phyloP scores from a whole-genome alignment of 2,888 invertebrate species.

The Matsumyia berberina region DNA sequence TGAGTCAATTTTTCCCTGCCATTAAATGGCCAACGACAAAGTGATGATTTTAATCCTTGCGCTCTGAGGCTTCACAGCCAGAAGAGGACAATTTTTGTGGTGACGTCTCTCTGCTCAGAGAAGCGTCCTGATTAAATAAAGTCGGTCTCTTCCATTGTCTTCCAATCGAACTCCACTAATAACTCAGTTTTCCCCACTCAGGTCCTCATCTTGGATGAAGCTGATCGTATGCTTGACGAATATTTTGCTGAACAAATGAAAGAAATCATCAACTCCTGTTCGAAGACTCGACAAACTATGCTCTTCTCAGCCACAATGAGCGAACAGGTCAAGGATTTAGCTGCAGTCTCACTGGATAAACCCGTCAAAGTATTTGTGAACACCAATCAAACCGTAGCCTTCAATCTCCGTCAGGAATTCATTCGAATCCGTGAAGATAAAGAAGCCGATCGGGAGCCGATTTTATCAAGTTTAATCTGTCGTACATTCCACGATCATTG shows the following conservation, averaged over 20 bases:
- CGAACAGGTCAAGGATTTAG: conserved; percentile 98
- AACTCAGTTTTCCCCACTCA: conserved; percentile 50
- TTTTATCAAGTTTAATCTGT: conserved; percentile 92
- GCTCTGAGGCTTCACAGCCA: conserved; percentile 80
- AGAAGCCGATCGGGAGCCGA: conserved; percentile 96
- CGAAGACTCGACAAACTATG: conserved; percentile 96
- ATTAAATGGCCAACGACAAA: neutral
- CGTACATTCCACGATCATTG: conserved; percentile 95
- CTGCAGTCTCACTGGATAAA: conserved; percentile 95
- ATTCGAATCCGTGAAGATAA: conserved; percentile 94
- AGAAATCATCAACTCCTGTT: conserved; percentile 97
- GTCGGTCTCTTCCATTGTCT: neutral
- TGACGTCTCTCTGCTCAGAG: conserved; percentile 71
- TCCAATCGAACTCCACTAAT: neutral
- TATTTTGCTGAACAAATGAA: conserved; percentile 99
- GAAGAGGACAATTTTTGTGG: conserved; percentile 38
- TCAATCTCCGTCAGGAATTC: conserved; percentile 98
- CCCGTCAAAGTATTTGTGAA: conserved; percentile 98
- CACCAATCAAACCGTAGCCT: conserved; percentile 97
- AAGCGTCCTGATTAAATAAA: conserved; percentile 78
- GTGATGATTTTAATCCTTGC: conserved; percentile 84
- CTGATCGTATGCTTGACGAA: conserved; percentile 97
- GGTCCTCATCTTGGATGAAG: conserved; percentile 87
- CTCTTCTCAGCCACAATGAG: conserved; percentile 99
- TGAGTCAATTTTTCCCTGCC: conserved; percentile 81